A percentile compares a stretch with the other conserved stretches of the same genome.
Evolutionary conservation across 1,140 invertebrate species (phyloP).

Genomic region (Diuraphis noxia): DNA sequence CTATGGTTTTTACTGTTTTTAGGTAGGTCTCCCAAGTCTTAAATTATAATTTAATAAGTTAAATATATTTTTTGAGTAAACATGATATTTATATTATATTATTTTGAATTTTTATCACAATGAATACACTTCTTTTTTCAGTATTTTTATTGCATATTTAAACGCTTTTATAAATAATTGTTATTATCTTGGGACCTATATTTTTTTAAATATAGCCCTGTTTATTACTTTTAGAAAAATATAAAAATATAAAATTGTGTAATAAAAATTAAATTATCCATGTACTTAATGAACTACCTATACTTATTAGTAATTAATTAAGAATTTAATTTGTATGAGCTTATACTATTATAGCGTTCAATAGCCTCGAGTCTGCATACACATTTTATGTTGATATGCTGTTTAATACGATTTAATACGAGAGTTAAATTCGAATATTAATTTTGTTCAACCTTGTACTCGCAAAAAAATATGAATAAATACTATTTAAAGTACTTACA

Average conservation of each 20-base stretch:
- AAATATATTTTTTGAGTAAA: no score
- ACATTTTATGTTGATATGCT: neutral
- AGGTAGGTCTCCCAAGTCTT: no score
- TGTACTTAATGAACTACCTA: neutral
- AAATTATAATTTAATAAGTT: no score
- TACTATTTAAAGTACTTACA: slow-evolving; percentile 5
- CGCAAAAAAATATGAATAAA: slow-evolving; percentile 25
- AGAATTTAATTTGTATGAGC: neutral
- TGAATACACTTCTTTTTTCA: neutral
- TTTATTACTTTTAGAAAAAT: neutral
- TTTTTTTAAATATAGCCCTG: no score
- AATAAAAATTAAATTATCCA: neutral
- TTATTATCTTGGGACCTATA: no score
- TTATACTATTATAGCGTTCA: slow-evolving; percentile 1
- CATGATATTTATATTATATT: neutral
- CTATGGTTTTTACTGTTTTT: no score
- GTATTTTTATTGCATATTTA: neutral
- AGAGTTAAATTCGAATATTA: slow-evolving; percentile 3
- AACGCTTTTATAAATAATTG: neutral
- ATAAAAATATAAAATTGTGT: neutral
- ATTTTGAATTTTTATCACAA: neutral
- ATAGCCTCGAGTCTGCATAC: slow-evolving; percentile 1
- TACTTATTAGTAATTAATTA: neutral
- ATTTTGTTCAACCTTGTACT: slow-evolving; percentile 34
- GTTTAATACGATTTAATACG: neutral